Conservation (phyloP, 2,888 invertebrate species). For the Pristionchus fissidentatus region DNA sequence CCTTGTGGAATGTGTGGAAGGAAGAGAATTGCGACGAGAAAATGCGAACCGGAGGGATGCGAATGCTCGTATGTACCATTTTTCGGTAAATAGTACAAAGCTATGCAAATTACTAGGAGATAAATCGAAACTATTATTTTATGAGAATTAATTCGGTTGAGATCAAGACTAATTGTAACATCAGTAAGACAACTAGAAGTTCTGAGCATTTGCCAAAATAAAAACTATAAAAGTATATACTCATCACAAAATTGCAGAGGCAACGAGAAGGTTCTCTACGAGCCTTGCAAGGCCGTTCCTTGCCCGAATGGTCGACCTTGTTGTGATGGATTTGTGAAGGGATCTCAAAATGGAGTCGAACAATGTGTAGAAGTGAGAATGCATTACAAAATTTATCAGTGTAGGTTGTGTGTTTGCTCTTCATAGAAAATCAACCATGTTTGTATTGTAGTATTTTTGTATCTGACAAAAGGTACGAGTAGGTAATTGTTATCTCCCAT, state of each 20-base stretch:
- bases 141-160: too few relatives aligned
- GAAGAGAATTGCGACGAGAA: not conserved
- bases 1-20: conserved; percentile 22
- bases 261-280: not conserved
- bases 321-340: not conserved
- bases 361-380: not conserved
- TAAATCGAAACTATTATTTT: too few relatives aligned
- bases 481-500: not conserved
- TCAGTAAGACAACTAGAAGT: too few relatives aligned
- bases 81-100: too few relatives aligned
- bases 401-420: too few relatives aligned
- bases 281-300: not conserved
- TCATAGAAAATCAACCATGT: too few relatives aligned
- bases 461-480: not conserved
- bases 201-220: too few relatives aligned
- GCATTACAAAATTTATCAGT: too few relatives aligned
- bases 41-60: not conserved
- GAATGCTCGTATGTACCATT: conserved; percentile 11
- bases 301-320: not conserved
- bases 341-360: not conserved
- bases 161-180: too few relatives aligned
- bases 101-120: too few relatives aligned
- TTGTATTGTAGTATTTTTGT: too few relatives aligned
- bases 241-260: not conserved
- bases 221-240: too few relatives aligned